phyloP scores from a whole-genome alignment of 2,113 vertebrate species.

The Picathartes gymnocephalus region DNA sequence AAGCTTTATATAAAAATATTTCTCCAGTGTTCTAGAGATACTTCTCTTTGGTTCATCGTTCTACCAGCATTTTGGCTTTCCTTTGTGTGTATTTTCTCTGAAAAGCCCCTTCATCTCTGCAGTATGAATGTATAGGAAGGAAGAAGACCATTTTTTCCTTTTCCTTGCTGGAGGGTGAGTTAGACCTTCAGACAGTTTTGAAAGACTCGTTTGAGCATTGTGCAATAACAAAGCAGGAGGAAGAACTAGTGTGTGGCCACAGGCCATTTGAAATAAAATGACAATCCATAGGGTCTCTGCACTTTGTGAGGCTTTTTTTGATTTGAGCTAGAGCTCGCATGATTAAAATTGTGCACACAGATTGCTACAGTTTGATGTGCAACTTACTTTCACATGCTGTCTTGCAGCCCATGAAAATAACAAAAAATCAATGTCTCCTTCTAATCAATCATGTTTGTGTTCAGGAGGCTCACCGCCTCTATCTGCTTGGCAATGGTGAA shows the following conservation, averaged over 20 bases:
- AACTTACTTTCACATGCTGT: neutral
- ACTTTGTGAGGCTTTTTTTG: neutral
- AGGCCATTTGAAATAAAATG: slow-evolving; percentile 28
- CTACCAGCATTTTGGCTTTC: neutral
- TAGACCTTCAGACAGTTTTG: slow-evolving; percentile 47
- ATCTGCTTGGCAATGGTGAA: neutral
- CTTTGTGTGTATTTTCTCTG: neutral
- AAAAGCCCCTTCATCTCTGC: neutral
- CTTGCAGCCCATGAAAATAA: neutral
- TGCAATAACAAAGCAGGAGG: neutral
- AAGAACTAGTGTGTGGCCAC: neutral
- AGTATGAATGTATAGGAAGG: neutral
- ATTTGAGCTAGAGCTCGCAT: neutral
- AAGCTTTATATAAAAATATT: neutral
- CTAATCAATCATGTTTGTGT: neutral
- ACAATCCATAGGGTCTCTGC: neutral
- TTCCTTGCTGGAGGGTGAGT: slow-evolving; percentile 33
- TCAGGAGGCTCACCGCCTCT: neutral
- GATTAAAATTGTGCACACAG: neutral
- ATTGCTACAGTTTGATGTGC: neutral
- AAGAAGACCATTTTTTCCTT: neutral
- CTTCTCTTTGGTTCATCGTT: neutral
- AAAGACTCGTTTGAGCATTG: slow-evolving; percentile 27
- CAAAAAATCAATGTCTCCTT: slow-evolving; percentile 2
- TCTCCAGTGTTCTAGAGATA: neutral